A percentile compares a stretch with the other conserved stretches of the same genome.
phyloP scores from a whole-genome alignment of 92 coral and sea anemone genomes.

The Phenganax marumi region DNA sequence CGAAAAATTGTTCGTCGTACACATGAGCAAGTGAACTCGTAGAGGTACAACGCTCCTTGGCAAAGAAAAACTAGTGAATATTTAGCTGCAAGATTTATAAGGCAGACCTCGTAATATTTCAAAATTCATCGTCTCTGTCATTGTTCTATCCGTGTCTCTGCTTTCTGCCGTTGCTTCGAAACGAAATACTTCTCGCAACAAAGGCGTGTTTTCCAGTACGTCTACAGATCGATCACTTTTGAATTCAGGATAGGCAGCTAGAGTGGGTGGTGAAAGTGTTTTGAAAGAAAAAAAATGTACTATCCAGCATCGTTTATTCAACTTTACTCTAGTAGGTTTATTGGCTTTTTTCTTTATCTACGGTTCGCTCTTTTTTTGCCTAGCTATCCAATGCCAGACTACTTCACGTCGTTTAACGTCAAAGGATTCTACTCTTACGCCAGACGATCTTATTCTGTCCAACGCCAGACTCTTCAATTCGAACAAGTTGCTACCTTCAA shows the following conservation, averaged over 20 bases:
- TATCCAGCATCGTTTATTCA: no score
- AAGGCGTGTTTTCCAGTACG: constrained; percentile 2
- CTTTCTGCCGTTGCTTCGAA: constrained; percentile 36
- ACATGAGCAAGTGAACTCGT: neutral
- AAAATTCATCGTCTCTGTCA: constrained; percentile 31
- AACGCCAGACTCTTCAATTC: no score
- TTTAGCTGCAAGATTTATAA: neutral
- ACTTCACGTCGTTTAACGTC: no score
- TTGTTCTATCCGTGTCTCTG: neutral
- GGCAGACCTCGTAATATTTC: constrained; percentile 25
- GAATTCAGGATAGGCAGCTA: constrained; percentile 38
- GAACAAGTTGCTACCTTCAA: no score
- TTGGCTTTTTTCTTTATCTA: no score
- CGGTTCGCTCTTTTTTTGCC: no score
- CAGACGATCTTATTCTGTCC: no score
- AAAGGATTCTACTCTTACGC: no score
- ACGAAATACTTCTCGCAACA: neutral
- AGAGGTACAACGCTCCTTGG: neutral
- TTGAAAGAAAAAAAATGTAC: neutral
- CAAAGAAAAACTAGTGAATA: neutral
- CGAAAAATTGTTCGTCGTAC: no score
- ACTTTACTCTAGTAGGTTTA: no score
- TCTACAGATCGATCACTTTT: neutral
- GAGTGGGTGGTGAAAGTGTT: neutral
- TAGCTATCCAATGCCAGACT: no score